Conservation (phyloP, 2,113 vertebrate genomes). For the Chionomys nivalis region DNA sequence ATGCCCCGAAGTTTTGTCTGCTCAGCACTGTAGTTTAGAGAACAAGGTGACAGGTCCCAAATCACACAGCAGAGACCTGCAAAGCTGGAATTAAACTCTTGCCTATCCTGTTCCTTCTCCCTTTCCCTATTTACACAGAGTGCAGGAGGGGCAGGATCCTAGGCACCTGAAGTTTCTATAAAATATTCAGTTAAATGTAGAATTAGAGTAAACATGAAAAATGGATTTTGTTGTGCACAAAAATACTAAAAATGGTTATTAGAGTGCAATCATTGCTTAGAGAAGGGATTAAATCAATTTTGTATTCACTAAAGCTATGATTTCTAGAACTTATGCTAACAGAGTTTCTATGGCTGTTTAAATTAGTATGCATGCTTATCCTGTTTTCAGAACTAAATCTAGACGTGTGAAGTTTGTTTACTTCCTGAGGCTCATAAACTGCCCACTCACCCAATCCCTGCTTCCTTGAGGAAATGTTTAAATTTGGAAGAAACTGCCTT, state of each 20-base stretch:
- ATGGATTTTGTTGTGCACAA: neutral
- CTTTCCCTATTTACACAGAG: neutral
- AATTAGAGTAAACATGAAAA: neutral
- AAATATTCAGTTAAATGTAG: neutral
- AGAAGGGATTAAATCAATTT: slow-evolving; percentile 55
- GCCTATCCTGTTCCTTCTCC: neutral
- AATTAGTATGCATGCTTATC: slow-evolving; percentile 70
- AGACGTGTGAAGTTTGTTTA: neutral
- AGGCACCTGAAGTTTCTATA: neutral
- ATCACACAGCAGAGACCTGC: neutral
- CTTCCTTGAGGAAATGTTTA: neutral
- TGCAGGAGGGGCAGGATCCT: neutral
- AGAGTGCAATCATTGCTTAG: slow-evolving; percentile 19
- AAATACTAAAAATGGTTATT: neutral
- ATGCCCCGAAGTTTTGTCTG: no score
- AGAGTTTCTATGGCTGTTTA: slow-evolving; percentile 53
- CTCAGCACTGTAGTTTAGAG: neutral
- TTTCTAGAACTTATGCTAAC: slow-evolving; percentile 54
- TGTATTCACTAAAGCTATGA: neutral
- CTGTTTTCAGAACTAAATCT: slow-evolving; percentile 38
- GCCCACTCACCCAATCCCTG: neutral
- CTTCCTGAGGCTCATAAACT: neutral
- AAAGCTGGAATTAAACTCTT: neutral
- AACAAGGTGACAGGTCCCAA: neutral
- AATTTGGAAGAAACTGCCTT: neutral